Evolutionary conservation across 2,797 vertebrate genomes (phyloP).

Genomic region (Muscicapa comitata): DNA sequence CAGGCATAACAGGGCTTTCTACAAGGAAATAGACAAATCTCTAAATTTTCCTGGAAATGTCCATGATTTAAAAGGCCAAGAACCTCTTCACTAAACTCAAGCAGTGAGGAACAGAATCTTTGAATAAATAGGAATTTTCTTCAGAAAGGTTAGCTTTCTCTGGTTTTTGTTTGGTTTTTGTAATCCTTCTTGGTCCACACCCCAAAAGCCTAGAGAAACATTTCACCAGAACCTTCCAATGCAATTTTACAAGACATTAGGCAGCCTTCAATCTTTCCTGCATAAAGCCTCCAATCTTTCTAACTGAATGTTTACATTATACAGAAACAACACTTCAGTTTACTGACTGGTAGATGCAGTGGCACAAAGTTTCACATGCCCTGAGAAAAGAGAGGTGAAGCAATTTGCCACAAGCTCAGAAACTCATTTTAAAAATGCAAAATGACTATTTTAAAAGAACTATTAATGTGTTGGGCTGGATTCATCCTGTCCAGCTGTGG

Average conservation of each 20-base stretch:
- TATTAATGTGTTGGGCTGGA: background rate
- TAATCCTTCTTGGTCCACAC: background rate
- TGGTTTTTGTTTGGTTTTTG: background rate
- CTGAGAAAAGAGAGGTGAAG: background rate
- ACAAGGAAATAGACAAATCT: background rate
- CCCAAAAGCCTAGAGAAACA: background rate
- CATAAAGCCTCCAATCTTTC: background rate
- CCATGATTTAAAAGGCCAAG: background rate
- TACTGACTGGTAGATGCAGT: background rate
- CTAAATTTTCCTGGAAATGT: background rate
- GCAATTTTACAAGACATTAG: background rate
- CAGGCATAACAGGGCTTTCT: background rate
- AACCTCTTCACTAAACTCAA: background rate
- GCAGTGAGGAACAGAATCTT: background rate
- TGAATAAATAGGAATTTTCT: background rate
- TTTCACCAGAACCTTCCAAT: background rate
- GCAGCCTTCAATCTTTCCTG: background rate
- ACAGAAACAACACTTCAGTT: background rate
- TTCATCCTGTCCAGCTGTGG: background rate
- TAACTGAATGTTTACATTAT: background rate
- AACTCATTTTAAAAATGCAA: background rate
- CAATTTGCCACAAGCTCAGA: background rate
- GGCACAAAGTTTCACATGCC: background rate
- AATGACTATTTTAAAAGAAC: background rate
- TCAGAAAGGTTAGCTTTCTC: background rate